Evolutionary conservation across 2,113 vertebrate genomes (phyloP).

Genomic region (Sprattus sprattus): DNA sequence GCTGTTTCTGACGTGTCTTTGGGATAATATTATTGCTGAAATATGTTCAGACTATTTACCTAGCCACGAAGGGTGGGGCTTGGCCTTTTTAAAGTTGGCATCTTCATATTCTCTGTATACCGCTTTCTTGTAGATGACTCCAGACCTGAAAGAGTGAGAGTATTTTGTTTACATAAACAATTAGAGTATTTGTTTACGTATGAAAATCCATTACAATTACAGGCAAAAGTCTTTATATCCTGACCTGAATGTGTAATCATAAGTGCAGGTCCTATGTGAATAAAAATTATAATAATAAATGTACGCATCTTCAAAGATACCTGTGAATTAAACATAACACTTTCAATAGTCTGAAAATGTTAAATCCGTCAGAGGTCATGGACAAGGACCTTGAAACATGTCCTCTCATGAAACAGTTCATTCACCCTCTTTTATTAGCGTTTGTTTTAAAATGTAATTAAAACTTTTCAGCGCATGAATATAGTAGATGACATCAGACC

Average conservation of each 20-base stretch:
- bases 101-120: constrained; percentile 93
- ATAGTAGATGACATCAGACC: background rate
- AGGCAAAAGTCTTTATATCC: background rate
- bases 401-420: background rate
- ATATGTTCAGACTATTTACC: constrained; percentile 71
- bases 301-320: too few species aligned
- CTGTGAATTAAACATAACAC: too few species aligned
- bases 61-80: constrained; percentile 73
- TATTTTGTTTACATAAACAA: constrained; percentile 20
- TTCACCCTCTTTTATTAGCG: background rate
- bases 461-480: background rate
- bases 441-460: background rate
- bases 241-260: background rate
- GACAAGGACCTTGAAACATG: background rate
- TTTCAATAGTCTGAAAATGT: too few species aligned
- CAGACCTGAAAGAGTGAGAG: constrained; percentile 51
- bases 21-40: background rate
- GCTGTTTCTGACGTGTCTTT: background rate
- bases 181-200: background rate
- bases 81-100: constrained; percentile 78
- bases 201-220: background rate
- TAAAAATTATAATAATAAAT: background rate
- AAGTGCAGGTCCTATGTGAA: background rate
- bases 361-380: too few species aligned
- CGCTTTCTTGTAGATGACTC: constrained; percentile 82